phyloP scores from a whole-genome alignment of 2,797 vertebrate species.

The Thripadectes ignobilis region DNA sequence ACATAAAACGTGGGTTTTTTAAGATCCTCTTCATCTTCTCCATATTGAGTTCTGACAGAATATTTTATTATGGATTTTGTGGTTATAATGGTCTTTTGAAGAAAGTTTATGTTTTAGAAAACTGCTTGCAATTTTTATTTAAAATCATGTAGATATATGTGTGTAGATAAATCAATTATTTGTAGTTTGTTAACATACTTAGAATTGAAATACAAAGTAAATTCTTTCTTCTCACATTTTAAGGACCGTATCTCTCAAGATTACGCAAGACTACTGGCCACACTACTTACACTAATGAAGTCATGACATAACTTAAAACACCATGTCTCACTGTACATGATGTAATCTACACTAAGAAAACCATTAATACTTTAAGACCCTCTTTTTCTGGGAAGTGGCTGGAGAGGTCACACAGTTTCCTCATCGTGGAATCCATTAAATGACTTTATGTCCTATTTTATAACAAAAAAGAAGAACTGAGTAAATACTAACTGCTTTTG shows the following conservation, averaged over 20 bases:
- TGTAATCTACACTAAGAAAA: neutral
- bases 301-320: neutral
- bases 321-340: fast-evolving
- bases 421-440: neutral
- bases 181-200: neutral
- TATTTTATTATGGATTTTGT: neutral
- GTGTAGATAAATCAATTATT: neutral
- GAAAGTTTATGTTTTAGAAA: neutral
- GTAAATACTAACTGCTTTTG: neutral
- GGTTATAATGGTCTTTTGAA: neutral
- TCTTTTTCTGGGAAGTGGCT: neutral
- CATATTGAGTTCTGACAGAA: neutral
- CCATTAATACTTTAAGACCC: neutral
- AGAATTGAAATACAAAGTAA: neutral
- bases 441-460: neutral
- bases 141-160: neutral
- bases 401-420: neutral
- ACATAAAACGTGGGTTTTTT: neutral
- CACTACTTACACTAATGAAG: neutral
- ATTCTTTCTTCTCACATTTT: neutral
- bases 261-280: neutral
- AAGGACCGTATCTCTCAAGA: neutral
- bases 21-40: neutral
- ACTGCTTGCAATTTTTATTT: neutral
- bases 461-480: neutral